phyloP scores from a whole-genome alignment of 2,113 vertebrate species.

The Macquaria australasica region DNA sequence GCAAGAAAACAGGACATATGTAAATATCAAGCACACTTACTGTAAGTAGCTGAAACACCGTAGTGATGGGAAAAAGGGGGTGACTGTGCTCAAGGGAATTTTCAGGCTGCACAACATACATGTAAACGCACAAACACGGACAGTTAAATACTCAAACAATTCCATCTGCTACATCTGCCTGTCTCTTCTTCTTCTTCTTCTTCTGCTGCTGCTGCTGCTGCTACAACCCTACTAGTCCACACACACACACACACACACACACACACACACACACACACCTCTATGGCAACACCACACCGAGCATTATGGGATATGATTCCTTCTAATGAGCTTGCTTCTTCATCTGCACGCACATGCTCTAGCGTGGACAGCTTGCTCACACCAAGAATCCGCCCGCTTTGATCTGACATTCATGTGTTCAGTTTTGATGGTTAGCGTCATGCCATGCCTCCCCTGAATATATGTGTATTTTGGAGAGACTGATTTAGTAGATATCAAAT shows the following conservation, averaged over 20 bases:
- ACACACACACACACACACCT: constrained; percentile 22
- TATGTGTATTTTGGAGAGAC: neutral
- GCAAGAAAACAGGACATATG: neutral
- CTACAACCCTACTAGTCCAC: constrained; percentile 8
- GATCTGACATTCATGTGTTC: constrained; percentile 55
- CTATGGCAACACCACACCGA: constrained; percentile 31
- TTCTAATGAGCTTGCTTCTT: constrained; percentile 66
- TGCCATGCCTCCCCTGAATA: constrained; percentile 17
- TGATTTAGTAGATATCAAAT: constrained; percentile 23
- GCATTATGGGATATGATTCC: constrained; percentile 61
- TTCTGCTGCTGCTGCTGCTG: constrained; percentile 47
- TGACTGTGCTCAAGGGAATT: constrained; percentile 19
- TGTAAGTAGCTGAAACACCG: neutral
- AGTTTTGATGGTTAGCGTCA: constrained; percentile 23
- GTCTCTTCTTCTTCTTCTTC: constrained; percentile 33
- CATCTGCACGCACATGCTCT: neutral
- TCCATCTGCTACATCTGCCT: constrained; percentile 58
- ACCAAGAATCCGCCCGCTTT: constrained; percentile 54
- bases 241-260: constrained; percentile 4
- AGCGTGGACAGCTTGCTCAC: constrained; percentile 18
- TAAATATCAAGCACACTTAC: neutral
- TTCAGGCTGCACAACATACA: constrained; percentile 37
- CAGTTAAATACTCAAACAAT: constrained; percentile 57
- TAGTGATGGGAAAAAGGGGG: neutral
- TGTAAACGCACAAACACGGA: constrained; percentile 37